A percentile compares a stretch with the other conserved stretches of the same genome.
These are phyloP conservation scores for Dendronephthya gigantea DNA, from an alignment of 64 coral and sea anemone genomes.

Conservation along the genomic window DNA sequence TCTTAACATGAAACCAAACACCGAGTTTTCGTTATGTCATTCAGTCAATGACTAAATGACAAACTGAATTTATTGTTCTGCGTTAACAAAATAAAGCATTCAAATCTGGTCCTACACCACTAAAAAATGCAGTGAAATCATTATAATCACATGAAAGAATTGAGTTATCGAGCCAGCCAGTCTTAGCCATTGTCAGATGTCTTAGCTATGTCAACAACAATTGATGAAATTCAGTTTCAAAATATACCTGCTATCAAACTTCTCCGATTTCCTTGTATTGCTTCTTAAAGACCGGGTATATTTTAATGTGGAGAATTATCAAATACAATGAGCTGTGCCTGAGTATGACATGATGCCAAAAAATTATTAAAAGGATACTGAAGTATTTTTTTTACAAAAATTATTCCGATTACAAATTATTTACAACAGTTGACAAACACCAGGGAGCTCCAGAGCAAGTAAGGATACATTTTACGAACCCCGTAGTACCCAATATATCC, in stretches of 20 bases:
- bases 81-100: neutral
- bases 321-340: neutral
- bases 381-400: neutral
- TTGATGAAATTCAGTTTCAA: neutral
- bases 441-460: neutral
- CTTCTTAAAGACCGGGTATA: neutral
- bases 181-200: too few relatives aligned
- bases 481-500: neutral
- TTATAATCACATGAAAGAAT: neutral
- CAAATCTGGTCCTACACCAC: neutral
- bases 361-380: neutral
- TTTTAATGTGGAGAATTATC: neutral
- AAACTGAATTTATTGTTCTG: neutral
- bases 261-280: neutral
- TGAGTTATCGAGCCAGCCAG: neutral
- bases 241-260: neutral
- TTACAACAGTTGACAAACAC: neutral
- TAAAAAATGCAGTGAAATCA: neutral
- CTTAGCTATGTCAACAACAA: neutral
- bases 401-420: neutral
- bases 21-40: too few relatives aligned
- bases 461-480: neutral
- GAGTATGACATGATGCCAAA: neutral
- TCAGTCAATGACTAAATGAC: too few relatives aligned
- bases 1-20: too few relatives aligned